Base-by-base conservation (phyloP, 2,888 invertebrate genomes). In the Stictocephala bisonia region DNA sequence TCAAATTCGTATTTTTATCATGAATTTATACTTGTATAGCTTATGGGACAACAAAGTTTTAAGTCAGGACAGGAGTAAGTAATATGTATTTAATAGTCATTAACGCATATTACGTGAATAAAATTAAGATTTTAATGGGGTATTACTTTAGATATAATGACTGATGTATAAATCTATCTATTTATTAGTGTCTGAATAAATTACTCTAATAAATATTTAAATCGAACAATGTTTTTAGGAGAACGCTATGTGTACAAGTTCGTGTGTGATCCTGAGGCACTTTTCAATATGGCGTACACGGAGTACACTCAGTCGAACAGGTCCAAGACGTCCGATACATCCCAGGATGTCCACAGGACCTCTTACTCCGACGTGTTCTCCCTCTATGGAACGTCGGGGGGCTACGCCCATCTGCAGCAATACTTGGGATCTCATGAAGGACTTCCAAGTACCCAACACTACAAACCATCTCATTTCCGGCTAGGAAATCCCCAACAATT, bases 181-280 rank as follows among this genome's bases (percentile, higher is more conserved):
- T 20, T 11, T 51, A 51, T 51, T n/a, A n/a, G 15, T 51, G 18
- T 26, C 7, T 9, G 11, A 50, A n/a, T n/a, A n/a, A n/a, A 15
- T 50, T 50, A n/a, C n/a, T n/a, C 20, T 50, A 7, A 3, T 4
- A 24, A 48, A 3, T 56, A 69, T 20, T 44, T 27, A 1, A 22
- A 2, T 3, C 40, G 15, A 18, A 11, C 22, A 13, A 18, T 73
- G 69, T 68, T 83, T 83, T 22, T 84, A 91, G 95, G 97, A 0
- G 97, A 97, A 83, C 89, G 97, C 80, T 97, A 97, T 85, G 97
- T 97, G 11, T 97, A 97, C 86, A 95, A 96, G 83, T 97, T 97
- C 83, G 96, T 97, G 0, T 97, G 97, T 84, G 96, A 97, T 84
- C 97, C 97, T 0, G 94, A 95, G 77, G 94, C 94, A 0, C 85